These are phyloP conservation scores for Bombus soroeensis DNA, from an alignment of 1,140 invertebrate species.

Conservation along the genomic window DNA sequence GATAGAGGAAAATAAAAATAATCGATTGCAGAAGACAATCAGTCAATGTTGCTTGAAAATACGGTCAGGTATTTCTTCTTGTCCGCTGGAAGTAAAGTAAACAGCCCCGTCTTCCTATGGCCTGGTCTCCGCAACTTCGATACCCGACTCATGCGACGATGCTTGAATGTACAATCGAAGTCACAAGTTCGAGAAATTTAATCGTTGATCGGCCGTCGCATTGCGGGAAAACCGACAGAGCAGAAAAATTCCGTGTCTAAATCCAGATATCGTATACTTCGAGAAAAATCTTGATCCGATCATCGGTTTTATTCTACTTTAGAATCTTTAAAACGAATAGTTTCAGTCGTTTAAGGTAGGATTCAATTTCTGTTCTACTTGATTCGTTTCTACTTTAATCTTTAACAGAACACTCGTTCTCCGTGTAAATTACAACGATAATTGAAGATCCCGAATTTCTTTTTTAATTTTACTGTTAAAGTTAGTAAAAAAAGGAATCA, in stretches of 20 bases:
- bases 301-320: too few relatives aligned
- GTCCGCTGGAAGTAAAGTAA: conserved; percentile 1
- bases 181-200: conserved; percentile 40
- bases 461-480: too few relatives aligned
- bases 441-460: too few relatives aligned
- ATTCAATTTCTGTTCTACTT: too few relatives aligned
- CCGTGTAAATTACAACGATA: too few relatives aligned
- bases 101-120: neutral
- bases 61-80: conserved; percentile 37
- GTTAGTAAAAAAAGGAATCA: too few relatives aligned
- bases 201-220: conserved; percentile 38
- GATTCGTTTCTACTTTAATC: too few relatives aligned
- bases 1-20: conserved; percentile 44
- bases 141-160: conserved; percentile 6
- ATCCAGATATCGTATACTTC: neutral
- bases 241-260: neutral
- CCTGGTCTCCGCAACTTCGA: neutral
- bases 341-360: too few relatives aligned
- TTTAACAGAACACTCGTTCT: too few relatives aligned
- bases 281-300: neutral
- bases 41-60: conserved; percentile 35
- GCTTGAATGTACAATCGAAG: conserved; percentile 46
- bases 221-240: conserved; percentile 38
- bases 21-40: conserved; percentile 2
- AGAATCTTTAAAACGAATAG: too few relatives aligned